Percentiles rank a stretch among this genome's conserved stretches.
phyloP scores from a whole-genome alignment of 2,113 vertebrate genomes.

The Corythornis cristatus region DNA sequence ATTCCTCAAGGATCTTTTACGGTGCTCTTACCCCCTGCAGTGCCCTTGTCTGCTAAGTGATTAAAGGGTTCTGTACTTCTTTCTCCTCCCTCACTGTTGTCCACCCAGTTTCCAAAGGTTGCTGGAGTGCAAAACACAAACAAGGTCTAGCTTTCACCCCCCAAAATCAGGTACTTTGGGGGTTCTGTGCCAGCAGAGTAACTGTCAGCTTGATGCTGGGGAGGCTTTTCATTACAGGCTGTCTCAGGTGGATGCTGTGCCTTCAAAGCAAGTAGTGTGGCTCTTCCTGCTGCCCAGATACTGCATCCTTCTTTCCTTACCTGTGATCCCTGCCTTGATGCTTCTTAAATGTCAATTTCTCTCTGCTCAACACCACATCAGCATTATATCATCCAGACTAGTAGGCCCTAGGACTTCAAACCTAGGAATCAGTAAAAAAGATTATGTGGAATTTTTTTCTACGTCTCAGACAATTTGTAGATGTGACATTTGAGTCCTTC shows the following conservation, averaged over 20 bases:
- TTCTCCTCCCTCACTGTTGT: neutral
- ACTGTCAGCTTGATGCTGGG: neutral
- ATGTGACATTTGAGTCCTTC: neutral
- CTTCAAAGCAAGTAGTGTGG: neutral
- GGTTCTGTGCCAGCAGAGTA: neutral
- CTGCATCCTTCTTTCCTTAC: neutral
- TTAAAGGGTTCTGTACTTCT: neutral
- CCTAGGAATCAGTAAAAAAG: neutral
- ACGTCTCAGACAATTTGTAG: neutral
- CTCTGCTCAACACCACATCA: neutral
- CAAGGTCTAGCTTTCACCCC: neutral
- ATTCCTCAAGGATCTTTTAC: neutral
- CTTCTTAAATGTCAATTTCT: neutral
- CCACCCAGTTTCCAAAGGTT: neutral
- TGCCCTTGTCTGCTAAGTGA: neutral
- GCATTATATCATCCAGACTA: neutral
- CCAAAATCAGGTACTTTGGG: neutral
- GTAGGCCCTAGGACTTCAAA: neutral
- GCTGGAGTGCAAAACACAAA: neutral
- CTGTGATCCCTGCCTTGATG: neutral
- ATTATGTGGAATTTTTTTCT: neutral
- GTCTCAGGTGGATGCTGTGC: neutral
- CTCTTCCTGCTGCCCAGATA: neutral
- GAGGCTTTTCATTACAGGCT: neutral
- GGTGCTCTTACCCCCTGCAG: neutral